These are phyloP conservation scores for Synanthedon myopaeformis DNA, from an alignment of 2,888 invertebrate species.

Conservation along the genomic window DNA sequence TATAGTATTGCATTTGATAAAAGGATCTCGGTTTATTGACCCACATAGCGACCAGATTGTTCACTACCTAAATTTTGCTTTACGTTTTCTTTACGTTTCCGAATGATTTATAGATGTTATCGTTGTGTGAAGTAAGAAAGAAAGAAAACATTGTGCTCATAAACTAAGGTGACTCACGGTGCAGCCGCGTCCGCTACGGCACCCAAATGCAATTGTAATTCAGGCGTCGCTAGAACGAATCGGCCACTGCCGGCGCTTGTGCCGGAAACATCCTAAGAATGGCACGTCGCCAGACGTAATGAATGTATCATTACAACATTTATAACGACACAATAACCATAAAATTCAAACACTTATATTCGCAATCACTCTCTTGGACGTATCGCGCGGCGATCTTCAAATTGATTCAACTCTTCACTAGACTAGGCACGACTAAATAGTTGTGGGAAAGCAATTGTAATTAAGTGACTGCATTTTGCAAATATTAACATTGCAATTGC, in stretches of 20 bases:
- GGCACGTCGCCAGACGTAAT: slow-evolving; percentile 53
- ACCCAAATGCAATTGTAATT: slow-evolving; percentile 47
- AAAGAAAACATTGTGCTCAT: not conserved
- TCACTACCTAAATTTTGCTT: not conserved
- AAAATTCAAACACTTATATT: not conserved
- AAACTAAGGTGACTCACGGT: slow-evolving; percentile 37
- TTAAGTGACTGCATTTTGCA: slow-evolving; percentile 23
- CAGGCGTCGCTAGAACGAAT: slow-evolving; percentile 51
- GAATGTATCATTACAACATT: slow-evolving; percentile 35
- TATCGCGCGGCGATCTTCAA: slow-evolving; percentile 1
- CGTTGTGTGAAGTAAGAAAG: not conserved
- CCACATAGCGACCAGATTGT: slow-evolving; percentile 12
- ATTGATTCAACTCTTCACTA: slow-evolving; percentile 1
- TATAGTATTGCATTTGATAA: slow-evolving; percentile 29
- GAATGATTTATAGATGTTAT: too few species aligned
- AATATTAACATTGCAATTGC: slow-evolving; percentile 7
- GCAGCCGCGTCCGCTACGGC: slow-evolving; percentile 34
- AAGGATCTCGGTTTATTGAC: slow-evolving; percentile 37
- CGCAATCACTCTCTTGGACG: slow-evolving; percentile 3
- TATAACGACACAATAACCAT: slow-evolving; percentile 19
- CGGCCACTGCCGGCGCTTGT: slow-evolving; percentile 36
- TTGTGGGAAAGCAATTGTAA: slow-evolving; percentile 37
- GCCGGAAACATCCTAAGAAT: slow-evolving; percentile 51
- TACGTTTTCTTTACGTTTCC: not conserved
- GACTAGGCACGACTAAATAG: slow-evolving; percentile 20